Evolutionary conservation across 2,888 invertebrate genomes (phyloP).

Genomic region (Cosmorhoe ocellata): DNA sequence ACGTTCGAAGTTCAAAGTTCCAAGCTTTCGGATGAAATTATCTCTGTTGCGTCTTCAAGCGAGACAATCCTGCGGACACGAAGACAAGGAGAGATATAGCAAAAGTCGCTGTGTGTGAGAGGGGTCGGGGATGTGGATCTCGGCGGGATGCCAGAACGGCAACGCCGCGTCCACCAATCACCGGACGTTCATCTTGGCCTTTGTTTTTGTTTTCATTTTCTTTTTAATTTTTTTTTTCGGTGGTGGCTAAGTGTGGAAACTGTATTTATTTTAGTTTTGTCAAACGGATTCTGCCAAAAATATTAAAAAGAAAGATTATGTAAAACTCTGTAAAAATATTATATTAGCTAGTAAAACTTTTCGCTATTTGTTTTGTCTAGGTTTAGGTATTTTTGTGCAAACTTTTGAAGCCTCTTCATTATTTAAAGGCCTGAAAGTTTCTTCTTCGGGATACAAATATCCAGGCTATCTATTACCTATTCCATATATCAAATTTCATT

Average conservation of each 20-base stretch:
- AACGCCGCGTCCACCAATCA: conserved; percentile 79
- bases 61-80: conserved; percentile 77
- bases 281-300: no score
- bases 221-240: conserved; percentile 44
- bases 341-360: no score
- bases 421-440: no score
- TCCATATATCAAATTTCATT: no score
- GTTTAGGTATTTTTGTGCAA: no score
- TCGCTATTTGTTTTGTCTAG: no score
- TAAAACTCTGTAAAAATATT: no score
- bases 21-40: conserved; percentile 75
- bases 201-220: conserved; percentile 59
- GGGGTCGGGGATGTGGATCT: conserved; percentile 61
- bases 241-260: conserved; percentile 25
- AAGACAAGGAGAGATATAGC: conserved; percentile 49
- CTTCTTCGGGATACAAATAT: no score
- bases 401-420: no score
- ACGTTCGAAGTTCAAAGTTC: conserved; percentile 64
- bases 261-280: no score
- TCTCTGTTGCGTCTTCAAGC: conserved; percentile 80
- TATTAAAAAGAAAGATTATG: no score
- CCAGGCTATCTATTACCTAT: no score
- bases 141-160: conserved; percentile 69
- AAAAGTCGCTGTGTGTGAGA: conserved; percentile 37
- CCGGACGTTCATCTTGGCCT: conserved; percentile 63